These are phyloP conservation scores for Cyprinus carpio DNA, from an alignment of 2,113 vertebrate species.

Conservation along the genomic window DNA sequence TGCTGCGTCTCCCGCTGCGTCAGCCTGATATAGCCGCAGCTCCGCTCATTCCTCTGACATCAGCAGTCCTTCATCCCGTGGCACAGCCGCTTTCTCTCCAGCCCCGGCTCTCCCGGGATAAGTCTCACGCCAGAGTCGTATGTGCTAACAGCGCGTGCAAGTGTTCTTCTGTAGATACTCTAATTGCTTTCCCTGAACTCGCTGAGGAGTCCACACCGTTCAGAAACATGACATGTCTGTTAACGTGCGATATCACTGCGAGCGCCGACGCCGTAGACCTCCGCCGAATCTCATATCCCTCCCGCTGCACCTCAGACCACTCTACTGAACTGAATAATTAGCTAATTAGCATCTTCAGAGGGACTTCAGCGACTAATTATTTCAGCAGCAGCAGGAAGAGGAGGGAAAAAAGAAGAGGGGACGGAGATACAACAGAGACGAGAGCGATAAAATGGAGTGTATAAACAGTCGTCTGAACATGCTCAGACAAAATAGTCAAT, in stretches of 20 bases:
- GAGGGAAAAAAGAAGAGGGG: neutral
- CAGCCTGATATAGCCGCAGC: constrained; percentile 26
- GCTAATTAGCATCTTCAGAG: constrained; percentile 70
- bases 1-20: constrained; percentile 32
- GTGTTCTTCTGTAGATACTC: constrained; percentile 32
- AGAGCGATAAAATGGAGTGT: neutral
- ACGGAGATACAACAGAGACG: neutral
- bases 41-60: constrained; percentile 17
- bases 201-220: neutral
- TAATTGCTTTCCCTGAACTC: constrained; percentile 36
- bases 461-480: neutral
- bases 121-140: neutral
- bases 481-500: constrained; percentile 2
- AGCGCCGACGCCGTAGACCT: constrained; percentile 1
- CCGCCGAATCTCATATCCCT: constrained; percentile 55
- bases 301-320: constrained; percentile 52
- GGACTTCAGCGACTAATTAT: constrained; percentile 61
- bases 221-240: constrained; percentile 43
- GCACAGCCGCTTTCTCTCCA: neutral
- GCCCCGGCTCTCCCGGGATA: neutral
- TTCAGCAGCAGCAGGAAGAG: constrained; percentile 45
- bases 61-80: constrained; percentile 36
- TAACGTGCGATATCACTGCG: constrained; percentile 45
- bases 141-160: neutral
- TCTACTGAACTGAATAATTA: constrained; percentile 67